Conservation (phyloP, 2,113 vertebrate species). For the Chlamydotis undulata region DNA sequence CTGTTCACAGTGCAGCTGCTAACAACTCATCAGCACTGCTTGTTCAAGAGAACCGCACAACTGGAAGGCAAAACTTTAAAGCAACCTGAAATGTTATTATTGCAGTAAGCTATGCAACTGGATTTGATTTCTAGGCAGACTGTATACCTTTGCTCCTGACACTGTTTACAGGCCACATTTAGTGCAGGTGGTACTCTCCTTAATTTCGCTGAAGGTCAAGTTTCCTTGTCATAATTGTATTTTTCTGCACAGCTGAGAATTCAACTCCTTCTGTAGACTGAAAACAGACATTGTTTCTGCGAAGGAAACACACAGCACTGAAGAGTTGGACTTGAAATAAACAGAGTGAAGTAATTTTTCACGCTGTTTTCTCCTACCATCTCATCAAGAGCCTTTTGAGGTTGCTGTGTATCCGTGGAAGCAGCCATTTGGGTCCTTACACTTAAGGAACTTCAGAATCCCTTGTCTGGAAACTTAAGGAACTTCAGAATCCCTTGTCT, state of each 20-base stretch:
- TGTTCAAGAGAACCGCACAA: background rate
- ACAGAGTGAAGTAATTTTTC: background rate
- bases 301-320: background rate
- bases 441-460: background rate
- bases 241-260: constrained; percentile 60
- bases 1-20: constrained; percentile 42
- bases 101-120: background rate
- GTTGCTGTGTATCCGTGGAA: background rate
- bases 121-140: constrained; percentile 29
- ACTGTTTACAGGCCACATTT: constrained; percentile 46
- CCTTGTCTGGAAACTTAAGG: background rate
- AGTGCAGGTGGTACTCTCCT: constrained; percentile 57
- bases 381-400: background rate
- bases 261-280: constrained; percentile 22
- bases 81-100: background rate
- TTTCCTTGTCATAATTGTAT: constrained; percentile 60
- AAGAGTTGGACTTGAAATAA: background rate
- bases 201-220: constrained; percentile 60
- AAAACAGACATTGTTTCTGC: constrained; percentile 47
- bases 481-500: background rate
- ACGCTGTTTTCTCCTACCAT: background rate
- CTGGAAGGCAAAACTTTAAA: constrained; percentile 19
- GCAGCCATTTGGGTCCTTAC: background rate
- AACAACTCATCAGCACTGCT: constrained; percentile 25
- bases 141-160: constrained; percentile 12